A percentile compares a stretch with the other conserved stretches of the same genome.
phyloP scores from a whole-genome alignment of 1,140 invertebrate genomes.

The Caenorhabditis brenneri region DNA sequence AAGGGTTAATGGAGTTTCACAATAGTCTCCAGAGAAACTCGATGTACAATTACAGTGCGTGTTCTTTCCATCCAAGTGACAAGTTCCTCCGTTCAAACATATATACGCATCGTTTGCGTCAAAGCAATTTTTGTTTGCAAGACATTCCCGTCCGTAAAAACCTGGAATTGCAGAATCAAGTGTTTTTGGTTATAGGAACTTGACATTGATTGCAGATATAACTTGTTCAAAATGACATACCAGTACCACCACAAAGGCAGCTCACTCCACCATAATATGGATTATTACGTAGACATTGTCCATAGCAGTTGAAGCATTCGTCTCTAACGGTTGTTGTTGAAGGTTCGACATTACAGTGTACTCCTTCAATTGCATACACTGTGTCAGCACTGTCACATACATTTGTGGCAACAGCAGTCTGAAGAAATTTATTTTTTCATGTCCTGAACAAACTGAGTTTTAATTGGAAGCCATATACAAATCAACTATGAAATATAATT shows the following conservation, averaged over 20 bases:
- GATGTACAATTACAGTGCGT: background rate
- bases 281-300: background rate
- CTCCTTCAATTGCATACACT: background rate
- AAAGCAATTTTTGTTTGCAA: background rate
- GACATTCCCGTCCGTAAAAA: background rate
- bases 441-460: too few relatives aligned
- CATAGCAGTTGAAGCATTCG: background rate
- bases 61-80: background rate
- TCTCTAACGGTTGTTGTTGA: background rate
- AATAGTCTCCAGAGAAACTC: background rate
- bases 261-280: background rate
- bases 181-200: background rate
- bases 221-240: background rate
- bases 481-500: background rate
- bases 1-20: background rate
- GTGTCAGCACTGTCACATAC: background rate
- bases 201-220: background rate
- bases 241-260: background rate
- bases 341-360: background rate
- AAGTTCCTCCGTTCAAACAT: background rate
- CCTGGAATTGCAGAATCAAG: background rate
- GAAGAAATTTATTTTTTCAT: background rate
- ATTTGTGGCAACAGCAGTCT: constrained; percentile 5
- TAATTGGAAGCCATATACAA: too few relatives aligned
- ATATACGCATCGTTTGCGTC: background rate